Base-by-base conservation (phyloP, 2,797 vertebrate species). In the Ateles fusciceps region DNA sequence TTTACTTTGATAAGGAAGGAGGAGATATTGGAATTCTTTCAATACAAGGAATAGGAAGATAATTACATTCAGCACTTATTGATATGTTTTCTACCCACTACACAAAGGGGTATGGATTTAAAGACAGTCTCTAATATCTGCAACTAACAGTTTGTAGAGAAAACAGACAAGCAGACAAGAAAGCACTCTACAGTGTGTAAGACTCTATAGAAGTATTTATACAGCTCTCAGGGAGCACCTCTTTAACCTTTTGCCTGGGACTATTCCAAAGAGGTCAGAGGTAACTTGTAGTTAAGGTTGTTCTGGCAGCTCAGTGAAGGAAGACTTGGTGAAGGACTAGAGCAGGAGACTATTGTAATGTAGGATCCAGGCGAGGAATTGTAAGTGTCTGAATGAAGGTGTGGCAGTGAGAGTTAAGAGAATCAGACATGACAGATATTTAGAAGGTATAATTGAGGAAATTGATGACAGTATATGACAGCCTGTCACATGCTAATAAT, bases 1-100 rank as follows among this genome's bases (percentile, higher is more conserved):
- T 97, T 96, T 80, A 76, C 19, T 97, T 88, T 80, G 48, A 61
- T 88, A 80, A 94, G 36, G 42, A 94, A 12, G 91, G 10, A 22
- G 52, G 42, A 87, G 44, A 9, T 2, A 84, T 4, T 80, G 44
- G 55, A 26, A 79, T 36, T 13, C 71, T 96, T 89, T 92, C 33
- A 15, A 0, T 76, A 81, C 61, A 3, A 39, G 68, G 21, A 22
- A 0, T 76, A 78, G 75, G 4, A 72, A 21, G 68, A 22, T 97
- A 14, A 78, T 64, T 59, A 71, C 46, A 42, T 33, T 52, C 33
- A 83, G 2, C 8, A 42, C 14, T 88, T 83, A 39, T 3, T 76
- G 30, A 26, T 64, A 21, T 8, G 21, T 57, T 26, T 87, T 89
- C 57, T 68, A 74, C 30, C 30, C 42, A 59, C 33, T 46, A 4